Conservation (phyloP, 2,113 vertebrate species). For the Rhegmatorhina hoffmannsi region DNA sequence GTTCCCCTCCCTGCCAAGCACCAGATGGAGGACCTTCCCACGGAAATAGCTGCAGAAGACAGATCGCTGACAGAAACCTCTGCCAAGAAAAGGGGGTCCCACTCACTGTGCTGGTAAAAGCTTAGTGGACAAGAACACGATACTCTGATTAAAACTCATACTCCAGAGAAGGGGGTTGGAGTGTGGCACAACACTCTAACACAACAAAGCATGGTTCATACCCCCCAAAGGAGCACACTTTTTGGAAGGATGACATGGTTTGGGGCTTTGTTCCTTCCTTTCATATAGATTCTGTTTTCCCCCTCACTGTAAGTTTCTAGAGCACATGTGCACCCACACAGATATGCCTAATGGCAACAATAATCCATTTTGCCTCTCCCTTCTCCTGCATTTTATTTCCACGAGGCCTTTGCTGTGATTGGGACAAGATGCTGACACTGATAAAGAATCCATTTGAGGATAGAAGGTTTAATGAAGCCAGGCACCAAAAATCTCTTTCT, state of each 20-base stretch:
- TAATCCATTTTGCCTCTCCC: neutral
- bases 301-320: neutral
- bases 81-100: constrained; percentile 66
- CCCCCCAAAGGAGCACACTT: fast-evolving
- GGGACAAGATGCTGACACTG: constrained; percentile 33
- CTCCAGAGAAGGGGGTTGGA: neutral
- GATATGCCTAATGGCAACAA: neutral
- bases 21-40: constrained; percentile 77
- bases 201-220: neutral
- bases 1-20: constrained; percentile 70
- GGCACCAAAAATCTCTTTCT: constrained; percentile 45
- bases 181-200: neutral
- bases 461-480: constrained; percentile 48
- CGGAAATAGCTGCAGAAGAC: constrained; percentile 73
- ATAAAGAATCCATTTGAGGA: constrained; percentile 47
- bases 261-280: neutral
- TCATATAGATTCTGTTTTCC: neutral
- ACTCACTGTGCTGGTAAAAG: neutral
- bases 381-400: constrained; percentile 46
- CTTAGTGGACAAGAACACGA: constrained; percentile 5
- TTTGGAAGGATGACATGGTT: neutral
- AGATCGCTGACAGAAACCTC: constrained; percentile 54
- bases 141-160: neutral
- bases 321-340: neutral
- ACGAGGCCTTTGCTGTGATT: constrained; percentile 17